phyloP scores from a whole-genome alignment of 1,140 invertebrate genomes.

The Anthonomus grandis region DNA sequence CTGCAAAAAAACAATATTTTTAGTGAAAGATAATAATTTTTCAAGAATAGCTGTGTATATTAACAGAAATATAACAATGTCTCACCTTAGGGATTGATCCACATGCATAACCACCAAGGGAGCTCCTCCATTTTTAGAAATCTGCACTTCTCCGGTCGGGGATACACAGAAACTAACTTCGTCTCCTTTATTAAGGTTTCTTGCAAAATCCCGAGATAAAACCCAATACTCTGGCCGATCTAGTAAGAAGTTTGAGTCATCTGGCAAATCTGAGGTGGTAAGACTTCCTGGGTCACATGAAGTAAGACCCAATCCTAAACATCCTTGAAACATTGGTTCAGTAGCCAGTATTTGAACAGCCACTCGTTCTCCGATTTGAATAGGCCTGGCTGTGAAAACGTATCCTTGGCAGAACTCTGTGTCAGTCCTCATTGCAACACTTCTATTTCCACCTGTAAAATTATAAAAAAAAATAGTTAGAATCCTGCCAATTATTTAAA shows the following conservation, averaged over 20 bases:
- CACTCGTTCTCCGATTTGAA: constrained; percentile 81
- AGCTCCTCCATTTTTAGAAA: constrained; percentile 81
- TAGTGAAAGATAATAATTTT: not conserved
- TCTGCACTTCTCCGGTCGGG: constrained; percentile 80
- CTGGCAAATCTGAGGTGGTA: constrained; percentile 74
- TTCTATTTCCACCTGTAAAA: constrained; percentile 63
- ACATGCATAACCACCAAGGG: constrained; percentile 89
- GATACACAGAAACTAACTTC: constrained; percentile 88
- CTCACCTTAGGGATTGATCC: constrained; percentile 73
- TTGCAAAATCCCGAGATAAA: constrained; percentile 88
- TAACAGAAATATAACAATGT: no score
- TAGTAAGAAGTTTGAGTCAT: constrained; percentile 87
- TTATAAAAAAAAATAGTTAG: not conserved
- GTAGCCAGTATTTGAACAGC: constrained; percentile 83
- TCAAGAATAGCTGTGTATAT: no score
- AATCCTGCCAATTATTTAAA: not conserved
- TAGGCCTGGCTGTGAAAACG: constrained; percentile 83
- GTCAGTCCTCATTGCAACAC: constrained; percentile 73
- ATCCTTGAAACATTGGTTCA: constrained; percentile 82
- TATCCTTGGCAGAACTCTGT: constrained; percentile 93
- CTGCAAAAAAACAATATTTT: constrained; percentile 4
- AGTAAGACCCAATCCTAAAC: constrained; percentile 87
- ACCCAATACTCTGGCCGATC: constrained; percentile 98
- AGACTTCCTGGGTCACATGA: constrained; percentile 84
- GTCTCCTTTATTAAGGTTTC: constrained; percentile 78